Evolutionary conservation across 2,113 vertebrate genomes (phyloP), one percentile per base, ranked within the genome.

Genomic region (Gulo gulo): DNA sequence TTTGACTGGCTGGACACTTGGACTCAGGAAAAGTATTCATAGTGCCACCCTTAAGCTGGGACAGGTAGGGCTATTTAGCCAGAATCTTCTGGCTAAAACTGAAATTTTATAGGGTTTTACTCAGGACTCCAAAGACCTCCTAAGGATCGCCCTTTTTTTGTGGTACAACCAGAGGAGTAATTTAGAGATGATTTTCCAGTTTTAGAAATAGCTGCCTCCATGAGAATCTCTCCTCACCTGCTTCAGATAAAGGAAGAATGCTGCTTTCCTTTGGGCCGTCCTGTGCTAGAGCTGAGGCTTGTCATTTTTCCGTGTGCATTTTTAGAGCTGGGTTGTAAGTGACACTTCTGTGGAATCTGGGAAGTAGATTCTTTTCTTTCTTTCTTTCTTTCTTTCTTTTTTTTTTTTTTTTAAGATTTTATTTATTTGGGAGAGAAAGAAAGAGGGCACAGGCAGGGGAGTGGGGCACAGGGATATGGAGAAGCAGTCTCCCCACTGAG

Each of bases 151-250:
- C 52, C 23, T 39, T 73, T 55, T 61, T 42, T 88, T 71, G 39
- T 71, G 36, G 42, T 91, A 78, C 3, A 91, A 15, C 14, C 8
- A 73, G 81, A 89, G 57, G 10, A 71, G 92, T 81, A 59, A 76
- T 82, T 80, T 65, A 52, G 81, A 95, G 92, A 29, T 21, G 8
- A 20, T 71, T 92, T 59, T 39, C 69, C 23, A 88, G 81, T 34
- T 31, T 91, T 86, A 34, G 13, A 89, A 61, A 73, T 1, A 39
- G 29, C 34, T 57, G 1, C 69, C 20, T 86, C 88, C 16, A 7
- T 87, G 76, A 76, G 73, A 91, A 63, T 16, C 9, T 91, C 34
- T 97, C 29, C 47, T 90, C n/a, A n/a, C 92, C 90, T 94, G 71
- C 50, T 91, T 96, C 67, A 78, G 63, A 55, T 71, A 63, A 73